Evolutionary conservation across 2,888 invertebrate species (phyloP), one percentile per base, ranked within the genome.

Genomic region (Gerosis bhagava): DNA sequence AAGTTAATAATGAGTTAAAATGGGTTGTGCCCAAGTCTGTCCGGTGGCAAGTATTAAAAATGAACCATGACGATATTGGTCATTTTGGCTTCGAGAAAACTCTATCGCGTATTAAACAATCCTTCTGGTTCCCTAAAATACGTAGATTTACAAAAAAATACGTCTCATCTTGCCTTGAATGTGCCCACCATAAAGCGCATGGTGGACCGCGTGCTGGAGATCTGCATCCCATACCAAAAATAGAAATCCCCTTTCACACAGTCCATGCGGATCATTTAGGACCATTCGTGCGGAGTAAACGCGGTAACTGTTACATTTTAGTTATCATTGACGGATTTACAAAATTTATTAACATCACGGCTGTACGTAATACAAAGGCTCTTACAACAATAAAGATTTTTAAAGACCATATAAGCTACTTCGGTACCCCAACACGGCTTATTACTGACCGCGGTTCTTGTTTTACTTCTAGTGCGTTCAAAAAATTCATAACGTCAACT

Each of bases 81-180:
- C 3, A 19, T 19, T 19, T 19, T 6, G 19, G 19, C 6, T 19
- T 19, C 19, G 6, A 19, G 3, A 19, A 19, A 6, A 19, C 19
- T 5, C 19, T 19, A 19, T 7, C 3, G 19, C 19, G 19, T 5
- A 19, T 19, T 5, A 3, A 19, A 6, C 6, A 3, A 3, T 6
- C 25, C 2, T 39, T 22, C 13, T 39, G 37, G 37, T 39, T 39
- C 7, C 37, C 37, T 2, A 39, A 39, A 19, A 39, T 39, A 26
- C 10, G 26, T 2, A 26, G 12, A 17, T 39, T 39, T n/a, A 39
- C 26, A 11, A 22, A 22, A 12, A 39, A 39, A 12, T 39, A 39
- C 10, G 37, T 39, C 1, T 3, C 5, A 3, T 6, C 37, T 6
- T 39, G 37, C 8, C 8, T 39, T 2, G 26, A 39, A 4, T 39